A percentile compares a stretch with the other conserved stretches of the same genome.
Evolutionary conservation across 2,888 invertebrate species (phyloP).

Genomic region (Tuta absoluta): DNA sequence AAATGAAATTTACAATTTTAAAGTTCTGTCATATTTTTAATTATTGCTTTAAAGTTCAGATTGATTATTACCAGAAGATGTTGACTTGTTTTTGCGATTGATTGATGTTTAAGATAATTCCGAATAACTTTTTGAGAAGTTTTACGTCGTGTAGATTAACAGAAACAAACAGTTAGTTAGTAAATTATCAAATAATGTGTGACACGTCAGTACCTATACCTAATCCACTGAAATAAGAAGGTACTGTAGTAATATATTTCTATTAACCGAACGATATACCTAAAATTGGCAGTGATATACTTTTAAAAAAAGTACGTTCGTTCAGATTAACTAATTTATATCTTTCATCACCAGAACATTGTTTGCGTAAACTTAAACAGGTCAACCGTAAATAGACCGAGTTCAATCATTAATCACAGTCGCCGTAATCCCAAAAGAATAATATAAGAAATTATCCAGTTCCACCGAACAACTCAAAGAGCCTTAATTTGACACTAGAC

Average conservation of each 20-base stretch:
- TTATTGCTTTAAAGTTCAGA: constrained; percentile 57
- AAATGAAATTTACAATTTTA: not conserved
- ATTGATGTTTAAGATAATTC: constrained; percentile 35
- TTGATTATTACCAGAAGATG: constrained; percentile 54
- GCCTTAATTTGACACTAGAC: constrained; percentile 57
- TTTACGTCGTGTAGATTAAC: not conserved
- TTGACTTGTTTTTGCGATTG: constrained; percentile 43
- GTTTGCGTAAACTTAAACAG: not conserved
- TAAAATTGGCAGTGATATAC: too few relatives aligned
- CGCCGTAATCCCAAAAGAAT: constrained; percentile 37
- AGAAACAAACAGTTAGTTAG: too few relatives aligned
- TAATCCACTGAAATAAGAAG: too few relatives aligned
- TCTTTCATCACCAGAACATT: constrained; percentile 1
- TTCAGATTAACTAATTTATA: not conserved
- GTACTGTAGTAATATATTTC: too few relatives aligned
- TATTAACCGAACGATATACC: too few relatives aligned
- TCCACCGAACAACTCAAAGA: constrained; percentile 48
- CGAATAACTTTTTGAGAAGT: not conserved
- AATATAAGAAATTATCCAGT: constrained; percentile 38
- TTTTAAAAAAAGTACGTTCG: too few relatives aligned
- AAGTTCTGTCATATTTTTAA: constrained; percentile 44
- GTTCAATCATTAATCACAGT: constrained; percentile 30
- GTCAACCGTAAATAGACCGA: constrained; percentile 13
- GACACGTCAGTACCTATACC: not conserved
- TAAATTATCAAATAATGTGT: not conserved